Base-by-base conservation (phyloP, 1,140 invertebrate genomes). In the Oryctes rhinoceros region DNA sequence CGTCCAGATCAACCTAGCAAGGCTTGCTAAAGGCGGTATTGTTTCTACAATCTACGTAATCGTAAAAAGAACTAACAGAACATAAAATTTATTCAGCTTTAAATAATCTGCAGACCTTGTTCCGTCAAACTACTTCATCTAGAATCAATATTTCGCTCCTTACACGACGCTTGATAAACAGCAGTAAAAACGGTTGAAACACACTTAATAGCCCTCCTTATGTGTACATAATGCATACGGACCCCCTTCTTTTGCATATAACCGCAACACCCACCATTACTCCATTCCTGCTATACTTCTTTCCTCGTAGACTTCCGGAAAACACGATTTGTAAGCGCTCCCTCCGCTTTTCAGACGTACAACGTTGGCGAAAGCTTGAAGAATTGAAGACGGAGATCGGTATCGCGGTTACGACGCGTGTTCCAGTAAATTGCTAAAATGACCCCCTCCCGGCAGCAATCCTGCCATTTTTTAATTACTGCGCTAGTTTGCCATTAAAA, bases 351-450 rank as follows among this genome's bases (percentile, higher is more conserved):
- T 7, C 53, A 18, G 39, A 13, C 53, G 15, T 59, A 6, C 53
- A 18, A n/a, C 53, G 15, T 59, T 24, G 24, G 24, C 65, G 65
- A 71, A 71, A 71, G 65, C 65, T 71, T 71, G 65, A 71, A 71
- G 24, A 71, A 71, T 71, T 71, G 65, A 71, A 71, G 35, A 71
- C 65, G 24, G 13, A 30, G 65, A 71, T 71, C 65, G 65, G 20
- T 71, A 71, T 71, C 65, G 20, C 1, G 24, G 6, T 71, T 71
- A 20, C 65, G 65, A 71, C 65, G 65, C 65, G 65, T 71, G 65
- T 71, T 71, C 65, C 37, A 35, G 65, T 71, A 71, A 71, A 71
- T 71, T 71, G 65, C 65, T 30, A 71, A 71, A 71, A 71, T 71
- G 65, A 71, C 65, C 65, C 65, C 65, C n/a, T n/a, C n/a, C 65